Base-by-base conservation (phyloP, 2,113 vertebrate species). In the Xiphophorus hellerii region DNA sequence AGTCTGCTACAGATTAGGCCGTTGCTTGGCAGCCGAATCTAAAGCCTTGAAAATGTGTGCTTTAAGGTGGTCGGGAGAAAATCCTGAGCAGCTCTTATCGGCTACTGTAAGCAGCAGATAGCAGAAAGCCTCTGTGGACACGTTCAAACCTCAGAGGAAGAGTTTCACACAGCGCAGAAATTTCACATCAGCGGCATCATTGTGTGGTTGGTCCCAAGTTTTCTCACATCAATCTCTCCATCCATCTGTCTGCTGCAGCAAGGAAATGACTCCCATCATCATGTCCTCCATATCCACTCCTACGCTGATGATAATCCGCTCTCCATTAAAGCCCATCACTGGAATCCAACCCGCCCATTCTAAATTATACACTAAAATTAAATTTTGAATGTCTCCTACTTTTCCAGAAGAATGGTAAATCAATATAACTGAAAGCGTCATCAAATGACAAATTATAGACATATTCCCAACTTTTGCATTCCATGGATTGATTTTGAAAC, bases 321-420 rank as follows among this genome's bases (percentile, higher is more conserved):
- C 78, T 17, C 25, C 62, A 74, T 70, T 28, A 48, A 27, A 79
- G 0, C 65, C 58, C 68, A 28, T 31, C 42, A 22, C 6, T 13
- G 48, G 28, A 80, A 70, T 63, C 39, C 48, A 44, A 65, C 30
- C 44, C 61, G 14, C 42, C 62, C 14, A 3, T 7, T 10, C 27
- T 29, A 2, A 74, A 25, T 31, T 35, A 33, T 37, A 64, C 48
- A 11, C 44, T 67, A 6, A 61, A 80, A 71, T 71, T n/a, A 48
- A 65, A 71, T 66, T 27, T 65, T 27, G 35, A 48, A 60, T 15
- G 64, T 27, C n/a, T 51, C 29, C 39, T 42, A 66, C 29, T 70
- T 70, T 51, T 39, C 39, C 13, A 20, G 65, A 58, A n/a, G 37
- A 35, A 12, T 20, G 63, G 44, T 31, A 51, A 62, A 33, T 67